These are phyloP conservation scores for Steatornis caripensis DNA, from an alignment of 2,113 vertebrate species.

Conservation along the genomic window DNA sequence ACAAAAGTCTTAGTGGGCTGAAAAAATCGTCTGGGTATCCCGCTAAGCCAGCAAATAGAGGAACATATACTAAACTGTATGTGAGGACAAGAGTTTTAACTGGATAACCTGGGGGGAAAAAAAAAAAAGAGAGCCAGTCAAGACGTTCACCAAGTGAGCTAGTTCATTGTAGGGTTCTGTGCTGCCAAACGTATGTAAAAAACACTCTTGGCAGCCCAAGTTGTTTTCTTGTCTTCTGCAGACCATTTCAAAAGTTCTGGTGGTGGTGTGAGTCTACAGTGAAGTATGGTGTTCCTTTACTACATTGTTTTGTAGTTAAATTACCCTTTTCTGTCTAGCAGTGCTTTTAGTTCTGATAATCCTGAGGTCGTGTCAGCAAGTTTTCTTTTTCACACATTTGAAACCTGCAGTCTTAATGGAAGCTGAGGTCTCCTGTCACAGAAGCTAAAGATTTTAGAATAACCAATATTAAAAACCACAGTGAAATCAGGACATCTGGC, in stretches of 20 bases:
- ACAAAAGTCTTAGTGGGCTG: neutral
- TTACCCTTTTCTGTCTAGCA: neutral
- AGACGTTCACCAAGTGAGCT: neutral
- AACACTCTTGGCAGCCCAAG: neutral
- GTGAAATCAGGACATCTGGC: neutral
- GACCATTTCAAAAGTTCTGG: neutral
- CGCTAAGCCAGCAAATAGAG: neutral
- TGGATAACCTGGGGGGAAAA: neutral
- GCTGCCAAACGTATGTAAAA: neutral
- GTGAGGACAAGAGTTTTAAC: neutral
- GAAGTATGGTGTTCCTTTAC: neutral
- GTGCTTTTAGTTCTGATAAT: neutral
- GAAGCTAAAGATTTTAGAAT: neutral
- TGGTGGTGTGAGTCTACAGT: neutral
- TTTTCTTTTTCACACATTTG: neutral
- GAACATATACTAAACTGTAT: neutral
- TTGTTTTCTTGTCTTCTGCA: neutral
- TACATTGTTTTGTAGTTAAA: neutral
- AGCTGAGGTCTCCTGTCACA: neutral
- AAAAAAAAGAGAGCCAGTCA: neutral
- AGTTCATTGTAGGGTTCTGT: neutral
- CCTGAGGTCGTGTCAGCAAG: neutral
- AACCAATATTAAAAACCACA: neutral
- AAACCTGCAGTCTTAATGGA: neutral
- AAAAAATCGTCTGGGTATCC: neutral